Percentiles rank a stretch among this genome's conserved stretches.
phyloP scores from a whole-genome alignment of 2,113 vertebrate species.

The Pelodiscus sinensis region DNA sequence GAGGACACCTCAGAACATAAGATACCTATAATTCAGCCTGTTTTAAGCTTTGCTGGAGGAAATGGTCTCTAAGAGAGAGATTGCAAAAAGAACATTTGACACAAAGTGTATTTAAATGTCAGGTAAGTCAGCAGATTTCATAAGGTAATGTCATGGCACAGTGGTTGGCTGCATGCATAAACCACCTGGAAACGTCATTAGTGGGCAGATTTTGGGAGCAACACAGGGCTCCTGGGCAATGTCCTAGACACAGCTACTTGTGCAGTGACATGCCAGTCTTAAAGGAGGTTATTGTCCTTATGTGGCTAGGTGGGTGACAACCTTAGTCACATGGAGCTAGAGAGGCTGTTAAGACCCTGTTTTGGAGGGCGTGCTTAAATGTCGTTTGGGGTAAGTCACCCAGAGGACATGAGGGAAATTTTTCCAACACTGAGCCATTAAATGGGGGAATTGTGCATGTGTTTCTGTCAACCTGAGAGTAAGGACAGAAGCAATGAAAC shows the following conservation, averaged over 20 bases:
- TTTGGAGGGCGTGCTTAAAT: neutral
- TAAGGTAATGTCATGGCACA: neutral
- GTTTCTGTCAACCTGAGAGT: fast-evolving
- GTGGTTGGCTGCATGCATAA: neutral
- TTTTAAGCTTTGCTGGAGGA: too few relatives aligned
- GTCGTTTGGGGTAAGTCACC: neutral
- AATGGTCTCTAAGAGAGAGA: too few relatives aligned
- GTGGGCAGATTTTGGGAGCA: neutral
- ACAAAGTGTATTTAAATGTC: neutral
- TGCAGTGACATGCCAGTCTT: neutral
- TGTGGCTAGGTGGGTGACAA: neutral
- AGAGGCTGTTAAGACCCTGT: neutral
- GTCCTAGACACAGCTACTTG: neutral
- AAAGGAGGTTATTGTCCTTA: neutral
- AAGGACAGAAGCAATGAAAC: conserved; percentile 4
- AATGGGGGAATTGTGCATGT: neutral
- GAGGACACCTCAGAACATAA: too few relatives aligned
- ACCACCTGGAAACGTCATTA: neutral
- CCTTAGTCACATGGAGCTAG: neutral
- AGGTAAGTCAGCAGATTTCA: neutral
- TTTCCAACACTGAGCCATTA: neutral
- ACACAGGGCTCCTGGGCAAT: neutral
- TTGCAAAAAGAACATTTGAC: too few relatives aligned
- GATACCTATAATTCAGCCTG: too few relatives aligned
- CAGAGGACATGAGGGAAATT: neutral